Base-by-base conservation (phyloP, 2,113 vertebrate species). In the Rhodinocichla rosea region DNA sequence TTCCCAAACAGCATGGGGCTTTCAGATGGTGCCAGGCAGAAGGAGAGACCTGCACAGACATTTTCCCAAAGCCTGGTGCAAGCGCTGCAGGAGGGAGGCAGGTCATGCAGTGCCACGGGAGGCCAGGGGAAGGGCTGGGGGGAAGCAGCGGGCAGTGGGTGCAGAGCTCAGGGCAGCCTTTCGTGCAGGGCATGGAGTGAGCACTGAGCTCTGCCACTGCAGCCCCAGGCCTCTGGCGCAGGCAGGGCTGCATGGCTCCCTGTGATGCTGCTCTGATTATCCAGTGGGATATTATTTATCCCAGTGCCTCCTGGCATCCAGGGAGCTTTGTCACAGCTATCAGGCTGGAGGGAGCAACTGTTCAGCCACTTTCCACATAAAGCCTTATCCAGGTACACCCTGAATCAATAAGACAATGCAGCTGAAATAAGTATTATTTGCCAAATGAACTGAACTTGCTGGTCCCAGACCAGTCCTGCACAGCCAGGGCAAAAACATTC, bases 341-440 rank as follows among this genome's bases (percentile, higher is more conserved):
- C 27, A 68, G 49, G 57, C 20, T n/a, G 22, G 13, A 67, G 11
- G 37, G 2, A 62, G 11, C 11, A 65, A 76, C 21, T 50, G 1
- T 30, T 49, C 1, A 67, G 18, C 19, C 9, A 7, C 19, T 83
- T 62, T 76, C 37, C 15, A 40, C n/a, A 18, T 18, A 15, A 78
- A 74, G 17, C 27, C 35, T 76, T 20, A 30, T 8, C 13, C 15
- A 55, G 32, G 24, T 78, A 60, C 14, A 15, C 9, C 12, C 50
- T 77, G 52, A 23, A 57, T 90, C 65, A 62, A 53, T 18, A 40
- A 56, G 49, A 88, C 65, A 85, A 5, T 57, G 59, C 6, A 13
- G 69, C 23, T 91, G 83, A 95, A 97, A 94, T 86, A 84, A 89
- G 63, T 44, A 94, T n/a, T 83, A 40, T 62, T 76, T 96, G 95